Conservation (phyloP, 1,140 invertebrate species). For the Drosophila bocqueti region DNA sequence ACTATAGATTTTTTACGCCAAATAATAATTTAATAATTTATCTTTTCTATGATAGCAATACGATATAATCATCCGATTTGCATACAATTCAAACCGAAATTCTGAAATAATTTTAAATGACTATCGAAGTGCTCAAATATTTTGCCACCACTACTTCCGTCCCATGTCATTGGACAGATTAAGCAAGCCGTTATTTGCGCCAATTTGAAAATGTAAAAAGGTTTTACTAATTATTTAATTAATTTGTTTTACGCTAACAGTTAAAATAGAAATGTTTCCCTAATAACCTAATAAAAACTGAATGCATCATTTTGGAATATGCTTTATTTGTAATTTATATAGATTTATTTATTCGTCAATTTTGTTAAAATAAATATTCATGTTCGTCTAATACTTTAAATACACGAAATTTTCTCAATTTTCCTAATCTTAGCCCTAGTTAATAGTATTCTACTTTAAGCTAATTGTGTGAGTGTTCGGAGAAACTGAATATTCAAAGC, state of each 20-base stretch:
- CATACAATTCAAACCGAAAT: too few species aligned
- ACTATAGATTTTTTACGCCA: too few species aligned
- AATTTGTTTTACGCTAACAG: not conserved
- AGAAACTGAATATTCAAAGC: conserved; percentile 54
- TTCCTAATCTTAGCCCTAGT: conserved; percentile 31
- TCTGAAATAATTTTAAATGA: too few species aligned
- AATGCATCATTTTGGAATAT: not conserved
- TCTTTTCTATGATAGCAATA: too few species aligned
- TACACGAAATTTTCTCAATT: conserved; percentile 33
- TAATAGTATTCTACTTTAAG: conserved; percentile 26
- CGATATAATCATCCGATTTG: too few species aligned
- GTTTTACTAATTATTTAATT: not conserved
- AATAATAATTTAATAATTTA: too few species aligned
- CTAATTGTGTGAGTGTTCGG: conserved; percentile 43
- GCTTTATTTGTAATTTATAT: conserved; percentile 7
- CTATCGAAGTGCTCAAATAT: too few species aligned
- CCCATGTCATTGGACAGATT: too few species aligned
- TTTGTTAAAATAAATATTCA: conserved; percentile 55
- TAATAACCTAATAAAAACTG: not conserved
- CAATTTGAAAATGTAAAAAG: too few species aligned
- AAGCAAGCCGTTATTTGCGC: too few species aligned
- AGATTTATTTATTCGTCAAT: conserved; percentile 46
- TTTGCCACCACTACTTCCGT: too few species aligned
- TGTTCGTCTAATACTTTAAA: conserved; percentile 64
- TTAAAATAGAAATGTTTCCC: not conserved